phyloP scores from a whole-genome alignment of 2,888 invertebrate genomes.

The Anthophora plumipes region DNA sequence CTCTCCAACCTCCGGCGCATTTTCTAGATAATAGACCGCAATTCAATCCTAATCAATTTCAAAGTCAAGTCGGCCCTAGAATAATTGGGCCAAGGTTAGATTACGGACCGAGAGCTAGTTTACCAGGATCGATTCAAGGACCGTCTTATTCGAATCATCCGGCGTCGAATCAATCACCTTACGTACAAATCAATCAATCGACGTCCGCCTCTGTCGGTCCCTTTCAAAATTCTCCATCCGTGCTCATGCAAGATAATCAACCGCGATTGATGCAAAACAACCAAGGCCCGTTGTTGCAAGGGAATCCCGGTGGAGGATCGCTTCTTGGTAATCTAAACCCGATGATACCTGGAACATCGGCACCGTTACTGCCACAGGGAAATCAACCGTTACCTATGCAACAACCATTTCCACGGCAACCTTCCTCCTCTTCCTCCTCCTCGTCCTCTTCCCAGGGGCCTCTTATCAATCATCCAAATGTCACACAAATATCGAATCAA shows the following conservation, averaged over 20 bases:
- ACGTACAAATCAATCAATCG: slow-evolving; percentile 65
- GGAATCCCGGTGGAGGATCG: slow-evolving; percentile 66
- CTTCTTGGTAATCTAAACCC: slow-evolving; percentile 69
- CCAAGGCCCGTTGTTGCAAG: slow-evolving; percentile 70
- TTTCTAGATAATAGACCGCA: slow-evolving; percentile 76
- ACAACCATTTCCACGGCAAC: slow-evolving; percentile 69
- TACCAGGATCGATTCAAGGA: slow-evolving; percentile 57
- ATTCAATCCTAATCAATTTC: slow-evolving; percentile 75
- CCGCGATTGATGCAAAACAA: slow-evolving; percentile 62
- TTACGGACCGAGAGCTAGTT: slow-evolving; percentile 74
- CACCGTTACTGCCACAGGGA: slow-evolving; percentile 54
- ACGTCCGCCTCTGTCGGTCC: slow-evolving; percentile 20
- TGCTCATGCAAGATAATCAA: slow-evolving; percentile 68
- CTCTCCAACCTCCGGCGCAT: slow-evolving; percentile 73
- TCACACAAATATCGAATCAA: slow-evolving; percentile 67
- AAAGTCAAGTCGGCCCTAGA: slow-evolving; percentile 73
- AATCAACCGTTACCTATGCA: slow-evolving; percentile 68
- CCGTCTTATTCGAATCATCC: slow-evolving; percentile 74
- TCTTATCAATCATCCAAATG: slow-evolving; percentile 67
- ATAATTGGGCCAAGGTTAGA: slow-evolving; percentile 67
- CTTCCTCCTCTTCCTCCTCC: slow-evolving; percentile 1
- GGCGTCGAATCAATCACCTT: slow-evolving; percentile 73
- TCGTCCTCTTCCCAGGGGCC: slow-evolving; percentile 62
- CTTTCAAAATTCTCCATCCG: slow-evolving; percentile 64
- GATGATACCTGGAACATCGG: slow-evolving; percentile 64